phyloP scores from a whole-genome alignment of 2,113 vertebrate genomes.

The Myrmophylax atrothorax region DNA sequence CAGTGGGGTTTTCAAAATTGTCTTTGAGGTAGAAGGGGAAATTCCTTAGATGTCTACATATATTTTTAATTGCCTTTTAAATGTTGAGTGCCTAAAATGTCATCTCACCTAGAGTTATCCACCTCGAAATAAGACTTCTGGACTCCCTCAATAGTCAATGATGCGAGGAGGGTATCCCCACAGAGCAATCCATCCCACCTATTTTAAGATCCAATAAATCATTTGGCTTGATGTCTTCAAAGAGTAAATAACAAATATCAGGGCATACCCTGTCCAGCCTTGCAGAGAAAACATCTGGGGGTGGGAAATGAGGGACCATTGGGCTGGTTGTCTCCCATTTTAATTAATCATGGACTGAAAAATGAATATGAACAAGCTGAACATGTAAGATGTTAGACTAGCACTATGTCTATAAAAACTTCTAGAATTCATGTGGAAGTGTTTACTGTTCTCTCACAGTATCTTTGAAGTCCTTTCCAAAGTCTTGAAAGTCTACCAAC shows the following conservation, averaged over 20 bases:
- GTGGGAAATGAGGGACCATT: neutral
- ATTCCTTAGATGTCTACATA: neutral
- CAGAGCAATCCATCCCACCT: neutral
- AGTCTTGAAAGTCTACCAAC: neutral
- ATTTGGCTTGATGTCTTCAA: neutral
- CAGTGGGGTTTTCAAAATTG: neutral
- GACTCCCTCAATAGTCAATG: neutral
- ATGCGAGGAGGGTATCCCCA: neutral
- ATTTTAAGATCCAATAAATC: neutral
- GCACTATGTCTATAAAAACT: neutral
- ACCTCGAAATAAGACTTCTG: neutral
- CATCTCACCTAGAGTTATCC: neutral
- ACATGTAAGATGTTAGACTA: neutral
- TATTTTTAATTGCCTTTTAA: neutral
- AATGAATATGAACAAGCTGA: rapidly evolving
- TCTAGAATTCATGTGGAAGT: neutral
- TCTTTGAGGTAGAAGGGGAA: neutral
- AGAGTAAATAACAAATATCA: neutral
- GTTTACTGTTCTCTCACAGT: neutral
- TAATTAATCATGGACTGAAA: neutral
- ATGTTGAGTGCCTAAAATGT: neutral
- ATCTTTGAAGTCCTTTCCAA: neutral
- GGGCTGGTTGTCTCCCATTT: neutral
- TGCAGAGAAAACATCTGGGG: neutral
- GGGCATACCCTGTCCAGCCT: neutral